phyloP scores from a whole-genome alignment of 35 echinoderm and acorn worm species.

The Holothuria glaberrima region DNA sequence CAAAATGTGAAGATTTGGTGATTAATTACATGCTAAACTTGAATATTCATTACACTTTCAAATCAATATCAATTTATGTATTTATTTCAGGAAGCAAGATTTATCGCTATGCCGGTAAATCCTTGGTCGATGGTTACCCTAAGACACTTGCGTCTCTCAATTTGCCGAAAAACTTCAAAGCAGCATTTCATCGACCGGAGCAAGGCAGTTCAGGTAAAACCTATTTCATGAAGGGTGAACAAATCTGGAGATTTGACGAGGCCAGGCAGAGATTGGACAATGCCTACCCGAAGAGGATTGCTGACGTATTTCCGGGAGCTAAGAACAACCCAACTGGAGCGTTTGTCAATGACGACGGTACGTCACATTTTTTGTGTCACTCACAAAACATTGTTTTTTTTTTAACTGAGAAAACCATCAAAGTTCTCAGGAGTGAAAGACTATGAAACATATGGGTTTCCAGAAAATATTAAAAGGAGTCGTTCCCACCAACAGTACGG shows the following conservation, averaged over 20 bases:
- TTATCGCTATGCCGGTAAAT: constrained; percentile 24
- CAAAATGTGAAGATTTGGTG: too few species aligned
- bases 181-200: constrained; percentile 37
- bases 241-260: constrained; percentile 50
- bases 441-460: too few species aligned
- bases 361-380: background rate
- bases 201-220: constrained; percentile 30
- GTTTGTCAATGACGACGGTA: constrained; percentile 22
- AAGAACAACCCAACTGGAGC: constrained; percentile 44
- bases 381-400: too few species aligned
- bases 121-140: background rate
- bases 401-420: too few species aligned
- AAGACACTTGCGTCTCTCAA: constrained; percentile 11
- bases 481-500: too few species aligned
- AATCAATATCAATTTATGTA: background rate
- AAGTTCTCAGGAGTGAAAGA: too few species aligned
- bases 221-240: constrained; percentile 33
- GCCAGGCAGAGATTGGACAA: constrained; percentile 17
- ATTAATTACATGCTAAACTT: too few species aligned
- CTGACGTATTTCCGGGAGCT: constrained; percentile 15
- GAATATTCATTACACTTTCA: background rate
- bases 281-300: constrained; percentile 26
- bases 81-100: constrained; percentile 28
- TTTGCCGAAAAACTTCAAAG: constrained; percentile 45
- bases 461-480: too few species aligned